Conservation (phyloP, 2,797 vertebrate genomes). For the Streptopelia turtur region DNA sequence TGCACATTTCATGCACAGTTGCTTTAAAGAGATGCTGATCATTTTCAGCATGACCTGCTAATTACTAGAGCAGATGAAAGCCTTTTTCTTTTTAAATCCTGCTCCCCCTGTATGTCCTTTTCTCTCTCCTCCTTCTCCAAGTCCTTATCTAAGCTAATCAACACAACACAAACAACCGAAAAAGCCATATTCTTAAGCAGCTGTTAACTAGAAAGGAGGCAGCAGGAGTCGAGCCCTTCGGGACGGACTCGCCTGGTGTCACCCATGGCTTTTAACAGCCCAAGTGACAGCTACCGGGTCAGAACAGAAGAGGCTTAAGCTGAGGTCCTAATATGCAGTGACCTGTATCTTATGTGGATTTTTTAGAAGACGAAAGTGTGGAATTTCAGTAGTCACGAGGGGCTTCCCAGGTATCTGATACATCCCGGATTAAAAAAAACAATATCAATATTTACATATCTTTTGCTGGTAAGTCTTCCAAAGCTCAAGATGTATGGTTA, state of each 20-base stretch:
- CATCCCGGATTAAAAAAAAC: neutral
- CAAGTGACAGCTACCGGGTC: neutral
- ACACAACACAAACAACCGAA: constrained; percentile 8
- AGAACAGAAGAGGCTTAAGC: neutral
- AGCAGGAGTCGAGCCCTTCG: neutral
- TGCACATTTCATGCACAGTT: constrained; percentile 44
- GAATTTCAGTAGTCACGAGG: neutral
- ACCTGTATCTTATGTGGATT: neutral
- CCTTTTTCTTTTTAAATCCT: neutral
- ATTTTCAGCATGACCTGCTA: constrained; percentile 64
- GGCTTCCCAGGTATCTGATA: neutral
- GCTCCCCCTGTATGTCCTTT: neutral
- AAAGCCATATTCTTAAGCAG: constrained; percentile 29
- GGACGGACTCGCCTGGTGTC: neutral
- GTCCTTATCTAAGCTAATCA: constrained; percentile 53
- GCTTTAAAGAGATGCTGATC: constrained; percentile 57
- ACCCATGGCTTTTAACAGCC: neutral
- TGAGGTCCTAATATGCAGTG: neutral
- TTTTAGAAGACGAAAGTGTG: neutral
- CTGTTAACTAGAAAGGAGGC: constrained; percentile 37
- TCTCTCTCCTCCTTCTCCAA: neutral
- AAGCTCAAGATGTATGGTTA: accelerated
- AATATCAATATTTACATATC: accelerated
- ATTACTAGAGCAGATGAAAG: constrained; percentile 65
- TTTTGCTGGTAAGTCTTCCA: neutral